Base-by-base conservation (phyloP, 2,113 vertebrate genomes). In the Sarotherodon lohbergeri region DNA sequence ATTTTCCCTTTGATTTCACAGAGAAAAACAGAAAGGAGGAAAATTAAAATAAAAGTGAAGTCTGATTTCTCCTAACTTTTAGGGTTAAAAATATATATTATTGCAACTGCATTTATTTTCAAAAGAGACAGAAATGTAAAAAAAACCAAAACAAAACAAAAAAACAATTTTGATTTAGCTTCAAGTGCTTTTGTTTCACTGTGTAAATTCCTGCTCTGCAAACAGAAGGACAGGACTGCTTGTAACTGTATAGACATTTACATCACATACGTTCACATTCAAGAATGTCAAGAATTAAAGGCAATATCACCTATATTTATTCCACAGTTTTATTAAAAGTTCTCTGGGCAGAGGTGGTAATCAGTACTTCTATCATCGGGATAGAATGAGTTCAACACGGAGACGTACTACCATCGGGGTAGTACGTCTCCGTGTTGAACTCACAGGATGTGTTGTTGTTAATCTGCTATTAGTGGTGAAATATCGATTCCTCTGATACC, bases 61-160 rank as follows among this genome's bases (percentile, higher is more conserved):
- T 17, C 6, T 22, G 9, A 13, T 43, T 41, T 54, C 0, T 27
- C n/a, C 27, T 22, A 32, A 22, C 7, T 19, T 50, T 78, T 36
- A 29, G 16, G 1, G 16, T 0, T 24, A 56, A 43, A 41, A 14
- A 11, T 5, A 36, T 14, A 24, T 13, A 34, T 24, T 3, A 9
- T 24, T 46, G 22, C 22, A 73, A 27, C 24, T 16, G 12, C 11
- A 39, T 3, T 27, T 11, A 29, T 50, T 43, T 43, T 32, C 6
- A 54, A 22, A 81, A 32, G 12, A 19, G 7, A 4, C 4, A 24
- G 39, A 39, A 27, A 46, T 43, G 5, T 46, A 56, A 24, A 50
- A 50, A 16, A 9, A 6, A 46, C 34, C 5, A 46, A 46, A 16
- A 2, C 0, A 5, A 9, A 7, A 4, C 7, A 13, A 0, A 34